A percentile compares a stretch with the other conserved stretches of the same genome.
These are phyloP conservation scores for Austrolebias charrua DNA, from an alignment of 2,797 vertebrate genomes.

Conservation along the genomic window DNA sequence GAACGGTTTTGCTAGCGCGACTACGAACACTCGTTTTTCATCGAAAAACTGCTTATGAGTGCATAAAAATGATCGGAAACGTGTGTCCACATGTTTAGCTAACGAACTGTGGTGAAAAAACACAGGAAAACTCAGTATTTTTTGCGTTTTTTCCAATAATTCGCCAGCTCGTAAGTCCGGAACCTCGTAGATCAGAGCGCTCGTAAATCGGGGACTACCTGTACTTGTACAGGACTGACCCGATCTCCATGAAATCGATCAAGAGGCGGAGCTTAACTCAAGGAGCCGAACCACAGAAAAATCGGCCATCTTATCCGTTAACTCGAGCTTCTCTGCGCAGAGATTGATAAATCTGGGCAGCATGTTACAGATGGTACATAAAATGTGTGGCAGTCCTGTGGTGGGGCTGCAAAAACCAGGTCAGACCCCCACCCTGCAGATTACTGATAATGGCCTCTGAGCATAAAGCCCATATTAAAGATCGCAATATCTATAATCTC, in stretches of 20 bases:
- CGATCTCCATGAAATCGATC: no score
- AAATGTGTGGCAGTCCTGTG: slow-evolving; percentile 70
- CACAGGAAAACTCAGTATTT: no score
- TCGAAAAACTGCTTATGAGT: no score
- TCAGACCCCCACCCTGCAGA: slow-evolving; percentile 71
- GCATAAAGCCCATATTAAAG: slow-evolving; percentile 82
- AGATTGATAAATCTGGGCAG: slow-evolving; percentile 62
- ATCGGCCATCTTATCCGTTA: slow-evolving; percentile 7
- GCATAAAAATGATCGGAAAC: no score
- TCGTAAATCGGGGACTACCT: no score
- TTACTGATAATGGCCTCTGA: slow-evolving; percentile 82
- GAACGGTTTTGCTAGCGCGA: no score
- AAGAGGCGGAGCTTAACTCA: background rate
- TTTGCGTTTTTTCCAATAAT: no score
- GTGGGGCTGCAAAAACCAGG: slow-evolving; percentile 77
- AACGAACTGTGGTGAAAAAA: no score
- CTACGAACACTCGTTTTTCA: no score
- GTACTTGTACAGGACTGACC: slow-evolving; percentile 10
- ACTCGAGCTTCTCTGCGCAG: slow-evolving; percentile 17
- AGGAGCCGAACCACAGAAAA: slow-evolving; percentile 15
- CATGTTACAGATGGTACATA: slow-evolving; percentile 78
- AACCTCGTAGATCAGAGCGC: no score
- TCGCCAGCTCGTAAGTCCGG: no score
- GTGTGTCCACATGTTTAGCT: no score
- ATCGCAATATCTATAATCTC: slow-evolving; percentile 84